A percentile compares a stretch with the other conserved stretches of the same genome.
Conservation (phyloP, 2,113 vertebrate genomes). For the Ibidorhyncha struthersii region DNA sequence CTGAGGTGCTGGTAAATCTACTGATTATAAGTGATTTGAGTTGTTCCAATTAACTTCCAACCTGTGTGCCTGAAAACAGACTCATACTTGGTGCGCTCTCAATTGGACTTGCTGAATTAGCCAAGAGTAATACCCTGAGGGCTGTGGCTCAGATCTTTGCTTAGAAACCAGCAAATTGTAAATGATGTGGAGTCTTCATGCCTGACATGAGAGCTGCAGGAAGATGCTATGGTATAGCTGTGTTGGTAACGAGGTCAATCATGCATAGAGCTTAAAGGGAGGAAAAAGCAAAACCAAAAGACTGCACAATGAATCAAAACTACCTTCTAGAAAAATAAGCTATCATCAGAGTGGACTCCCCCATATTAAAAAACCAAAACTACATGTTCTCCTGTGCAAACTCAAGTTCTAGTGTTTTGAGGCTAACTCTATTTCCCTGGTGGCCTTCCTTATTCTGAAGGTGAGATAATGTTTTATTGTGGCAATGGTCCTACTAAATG, state of each 20-base stretch:
- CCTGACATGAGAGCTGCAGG: not conserved
- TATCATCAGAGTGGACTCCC: not conserved
- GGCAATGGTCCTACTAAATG: not conserved
- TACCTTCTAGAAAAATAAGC: not conserved
- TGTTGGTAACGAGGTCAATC: not conserved
- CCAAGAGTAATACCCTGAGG: not conserved
- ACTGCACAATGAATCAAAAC: not conserved
- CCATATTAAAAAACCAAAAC: not conserved
- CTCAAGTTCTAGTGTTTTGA: not conserved
- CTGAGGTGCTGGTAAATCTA: not conserved
- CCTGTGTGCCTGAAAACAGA: not conserved
- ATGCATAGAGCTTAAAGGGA: not conserved
- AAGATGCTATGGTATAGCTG: not conserved
- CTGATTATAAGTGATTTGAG: not conserved
- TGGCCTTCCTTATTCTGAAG: not conserved
- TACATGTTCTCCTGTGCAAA: not conserved
- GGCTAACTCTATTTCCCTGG: not conserved
- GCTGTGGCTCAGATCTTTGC: not conserved
- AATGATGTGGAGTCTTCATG: not conserved
- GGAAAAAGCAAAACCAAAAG: not conserved
- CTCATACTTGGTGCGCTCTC: fast-evolving
- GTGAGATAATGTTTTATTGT: not conserved
- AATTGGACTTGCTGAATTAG: not conserved
- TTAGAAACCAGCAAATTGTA: not conserved
- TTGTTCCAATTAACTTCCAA: not conserved